Evolutionary conservation across 2,113 vertebrate species (phyloP).

Genomic region (Mola mola): DNA sequence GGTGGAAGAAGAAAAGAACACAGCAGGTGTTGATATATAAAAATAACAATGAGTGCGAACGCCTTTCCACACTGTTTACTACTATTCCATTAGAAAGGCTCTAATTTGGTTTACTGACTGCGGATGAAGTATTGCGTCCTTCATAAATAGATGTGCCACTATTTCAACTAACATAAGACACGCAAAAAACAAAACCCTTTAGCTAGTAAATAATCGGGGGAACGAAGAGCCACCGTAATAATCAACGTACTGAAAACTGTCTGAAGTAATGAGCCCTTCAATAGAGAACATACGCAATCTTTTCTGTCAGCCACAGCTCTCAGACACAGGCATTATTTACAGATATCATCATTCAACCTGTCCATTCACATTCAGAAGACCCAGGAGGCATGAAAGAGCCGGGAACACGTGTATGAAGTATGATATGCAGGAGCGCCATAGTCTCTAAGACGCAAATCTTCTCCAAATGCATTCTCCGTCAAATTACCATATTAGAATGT

Average conservation of each 20-base stretch:
- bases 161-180: constrained; percentile 46
- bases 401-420: constrained; percentile 33
- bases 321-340: constrained; percentile 45
- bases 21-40: no score
- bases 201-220: constrained; percentile 40
- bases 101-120: constrained; percentile 34
- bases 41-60: no score
- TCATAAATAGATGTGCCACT: constrained; percentile 46
- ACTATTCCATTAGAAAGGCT: constrained; percentile 56
- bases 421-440: constrained; percentile 47
- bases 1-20: no score
- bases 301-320: constrained; percentile 55
- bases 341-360: constrained; percentile 78
- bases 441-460: constrained; percentile 43
- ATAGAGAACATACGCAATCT: constrained; percentile 37
- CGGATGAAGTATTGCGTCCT: constrained; percentile 61
- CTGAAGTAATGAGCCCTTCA: constrained; percentile 69
- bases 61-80: no score
- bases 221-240: constrained; percentile 46
- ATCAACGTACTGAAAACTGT: constrained; percentile 65
- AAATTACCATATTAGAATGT: constrained; percentile 59
- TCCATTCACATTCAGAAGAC: constrained; percentile 68
- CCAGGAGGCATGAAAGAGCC: constrained; percentile 40
- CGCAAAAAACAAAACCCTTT: constrained; percentile 31
- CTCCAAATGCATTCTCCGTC: constrained; percentile 44